Base-by-base conservation (phyloP, 2,113 vertebrate species). In the Origma solitaria region DNA sequence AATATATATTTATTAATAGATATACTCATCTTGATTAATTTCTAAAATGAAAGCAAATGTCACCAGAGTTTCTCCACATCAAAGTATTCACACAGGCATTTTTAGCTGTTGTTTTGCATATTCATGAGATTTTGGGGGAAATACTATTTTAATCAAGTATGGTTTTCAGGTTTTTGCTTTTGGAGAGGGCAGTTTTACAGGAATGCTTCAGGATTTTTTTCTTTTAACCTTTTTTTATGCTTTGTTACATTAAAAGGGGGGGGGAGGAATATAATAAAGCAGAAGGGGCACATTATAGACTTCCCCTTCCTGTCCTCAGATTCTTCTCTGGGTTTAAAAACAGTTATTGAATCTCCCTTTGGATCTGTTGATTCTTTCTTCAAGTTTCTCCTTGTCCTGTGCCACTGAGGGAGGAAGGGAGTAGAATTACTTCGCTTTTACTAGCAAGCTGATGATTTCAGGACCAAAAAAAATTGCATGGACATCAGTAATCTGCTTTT, bases 71-170 rank as follows among this genome's bases (percentile, higher is more conserved):
- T 56, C 13, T 60, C 44, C 5, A 28, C 22, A 5, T 56, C 13
- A 11, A 44, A 47, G 7, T 20, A 30, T 16, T 24, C 8, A 57
- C 6, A 2, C 0, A 12, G 9, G 2, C 5, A 6, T 66, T 78
- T 82, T 78, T 25, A 70, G 17, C 35, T 13, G 2, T 38, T 78
- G 16, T 8, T 66, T 86, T 62, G 35, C 3, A 27, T 50, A 30
- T 30, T 42, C 1, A 2, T 50, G 6, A 8, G 80, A 12, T 53
- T 68, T 80, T 27, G 1, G 2, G 2, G 14, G 8, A 84, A 82
- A 70, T n/a, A 23, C 3, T 35, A 21, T 70, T 64, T 68, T 54
- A 78, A 40, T 10, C 42, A 2, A 33, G 6, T 21, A 15, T 54
- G 31, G 5, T 1, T 37, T 75, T 85, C 40, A 51, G 38, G 3